A percentile compares a stretch with the other conserved stretches of the same genome.
Evolutionary conservation across 2,888 invertebrate genomes (phyloP).

Genomic region (Terebella lapidaria): DNA sequence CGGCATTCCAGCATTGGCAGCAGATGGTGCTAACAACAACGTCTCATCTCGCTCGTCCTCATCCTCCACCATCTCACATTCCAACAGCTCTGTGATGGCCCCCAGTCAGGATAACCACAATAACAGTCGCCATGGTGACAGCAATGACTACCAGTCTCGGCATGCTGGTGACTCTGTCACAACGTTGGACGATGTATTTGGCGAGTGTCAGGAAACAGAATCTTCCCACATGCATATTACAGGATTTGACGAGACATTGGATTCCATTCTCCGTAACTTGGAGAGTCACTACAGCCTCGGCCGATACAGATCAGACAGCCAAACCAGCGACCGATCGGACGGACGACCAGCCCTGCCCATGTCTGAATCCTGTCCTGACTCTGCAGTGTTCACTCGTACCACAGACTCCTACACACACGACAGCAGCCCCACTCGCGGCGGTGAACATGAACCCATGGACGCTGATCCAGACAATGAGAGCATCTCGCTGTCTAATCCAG

Average conservation of each 20-base stretch:
- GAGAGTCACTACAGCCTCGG: not conserved
- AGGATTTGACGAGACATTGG: not conserved
- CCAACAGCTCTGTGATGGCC: not conserved
- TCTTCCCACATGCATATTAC: not conserved
- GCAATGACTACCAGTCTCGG: not conserved
- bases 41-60: not conserved
- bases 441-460: not conserved
- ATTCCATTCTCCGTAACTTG: not conserved
- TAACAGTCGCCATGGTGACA: not conserved
- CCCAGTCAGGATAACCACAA: not conserved
- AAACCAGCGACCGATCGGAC: too few relatives aligned
- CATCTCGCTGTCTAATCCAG: not conserved
- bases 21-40: not conserved
- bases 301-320: too few relatives aligned
- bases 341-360: too few relatives aligned
- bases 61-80: not conserved
- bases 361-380: too few relatives aligned
- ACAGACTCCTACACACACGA: not conserved
- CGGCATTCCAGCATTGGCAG: not conserved
- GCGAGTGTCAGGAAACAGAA: too few relatives aligned
- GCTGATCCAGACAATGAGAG: not conserved
- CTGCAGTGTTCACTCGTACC: too few relatives aligned
- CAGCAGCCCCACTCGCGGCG: not conserved
- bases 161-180: not conserved
- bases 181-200: not conserved